Base-by-base conservation (phyloP, 2,113 vertebrate species). In the Corapipo altera region DNA sequence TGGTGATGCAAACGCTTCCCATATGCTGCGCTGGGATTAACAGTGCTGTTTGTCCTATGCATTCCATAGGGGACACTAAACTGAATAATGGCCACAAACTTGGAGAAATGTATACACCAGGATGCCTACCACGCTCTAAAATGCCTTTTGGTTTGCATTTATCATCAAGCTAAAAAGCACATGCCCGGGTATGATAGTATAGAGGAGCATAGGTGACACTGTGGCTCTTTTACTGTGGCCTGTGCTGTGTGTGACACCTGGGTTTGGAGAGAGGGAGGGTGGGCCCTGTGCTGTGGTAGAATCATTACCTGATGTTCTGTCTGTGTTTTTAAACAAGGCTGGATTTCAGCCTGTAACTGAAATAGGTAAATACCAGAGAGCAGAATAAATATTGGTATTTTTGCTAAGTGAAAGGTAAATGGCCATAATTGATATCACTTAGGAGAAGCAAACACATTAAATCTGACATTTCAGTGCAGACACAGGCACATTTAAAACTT, bases 371-470 rank as follows among this genome's bases (percentile, higher is more conserved):
- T 41, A 86, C 11, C 64, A 86, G 35, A 57, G 12, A 75, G 83
- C 30, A 81, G 73, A 88, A 95, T 69, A 96, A 94, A 90, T 67
- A 81, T 39, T 94, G 72, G 69, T 64, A 44, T 93, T 95, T 96
- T 90, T 77, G 52, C 67, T 74, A 85, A 91, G 59, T 59, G 82
- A 77, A 84, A 88, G 32, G 55, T 86, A 96, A 96, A 94, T 57
- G 79, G 69, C 35, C 64, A 39, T 84, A 96, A 96, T 91, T 95
- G 81, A 87, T 74, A 82, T 12, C 52, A 65, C 51, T 93, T 94
- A 78, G 32, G 55, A 86, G 65, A 86, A 62, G 74, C 37, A 93
- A 93, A 79, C 54, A 85, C 37, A 90, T 94, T 95, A 92, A 79
- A 94, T 85, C 49, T 91, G 85, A 83, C 78, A 85, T 95, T 95